Percentiles rank a stretch among this genome's conserved stretches.
These are phyloP conservation scores for Jordanella pulchra DNA, from an alignment of 2,797 vertebrate genomes.

Conservation along the genomic window DNA sequence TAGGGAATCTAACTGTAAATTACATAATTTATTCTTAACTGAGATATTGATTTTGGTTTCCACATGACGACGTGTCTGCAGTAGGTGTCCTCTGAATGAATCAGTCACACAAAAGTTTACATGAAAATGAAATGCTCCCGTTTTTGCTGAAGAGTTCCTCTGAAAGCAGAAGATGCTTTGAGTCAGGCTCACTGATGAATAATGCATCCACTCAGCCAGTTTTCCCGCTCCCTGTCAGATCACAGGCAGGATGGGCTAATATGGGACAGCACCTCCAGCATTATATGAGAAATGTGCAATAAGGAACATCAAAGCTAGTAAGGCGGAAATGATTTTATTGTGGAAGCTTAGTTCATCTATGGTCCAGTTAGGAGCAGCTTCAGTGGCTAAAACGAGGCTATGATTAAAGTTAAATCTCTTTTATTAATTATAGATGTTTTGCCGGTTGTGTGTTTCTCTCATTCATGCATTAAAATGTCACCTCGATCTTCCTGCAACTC, in stretches of 20 bases:
- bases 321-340: slow-evolving; percentile 37
- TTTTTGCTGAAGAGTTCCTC: slow-evolving; percentile 42
- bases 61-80: not conserved
- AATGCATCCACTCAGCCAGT: slow-evolving; percentile 67
- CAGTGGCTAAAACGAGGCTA: slow-evolving; percentile 25
- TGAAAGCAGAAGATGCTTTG: slow-evolving; percentile 67
- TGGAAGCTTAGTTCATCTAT: slow-evolving; percentile 29
- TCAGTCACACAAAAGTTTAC: slow-evolving; percentile 39
- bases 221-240: slow-evolving; percentile 70
- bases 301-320: slow-evolving; percentile 62
- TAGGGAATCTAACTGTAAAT: not conserved
- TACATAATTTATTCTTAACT: not conserved
- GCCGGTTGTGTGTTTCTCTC: slow-evolving; percentile 22
- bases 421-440: slow-evolving; percentile 28
- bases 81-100: slow-evolving; percentile 1
- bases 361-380: slow-evolving; percentile 24
- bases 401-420: slow-evolving; percentile 17
- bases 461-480: slow-evolving; percentile 4
- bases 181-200: slow-evolving; percentile 72
- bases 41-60: not conserved
- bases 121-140: slow-evolving; percentile 31
- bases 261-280: slow-evolving; percentile 73
- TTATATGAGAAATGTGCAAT: slow-evolving; percentile 52
- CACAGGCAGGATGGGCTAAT: slow-evolving; percentile 71
- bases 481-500: not conserved